Evolutionary conservation across 2,113 vertebrate genomes (phyloP), one percentile per base, ranked within the genome.

Genomic region (Ceyx margarethae): DNA sequence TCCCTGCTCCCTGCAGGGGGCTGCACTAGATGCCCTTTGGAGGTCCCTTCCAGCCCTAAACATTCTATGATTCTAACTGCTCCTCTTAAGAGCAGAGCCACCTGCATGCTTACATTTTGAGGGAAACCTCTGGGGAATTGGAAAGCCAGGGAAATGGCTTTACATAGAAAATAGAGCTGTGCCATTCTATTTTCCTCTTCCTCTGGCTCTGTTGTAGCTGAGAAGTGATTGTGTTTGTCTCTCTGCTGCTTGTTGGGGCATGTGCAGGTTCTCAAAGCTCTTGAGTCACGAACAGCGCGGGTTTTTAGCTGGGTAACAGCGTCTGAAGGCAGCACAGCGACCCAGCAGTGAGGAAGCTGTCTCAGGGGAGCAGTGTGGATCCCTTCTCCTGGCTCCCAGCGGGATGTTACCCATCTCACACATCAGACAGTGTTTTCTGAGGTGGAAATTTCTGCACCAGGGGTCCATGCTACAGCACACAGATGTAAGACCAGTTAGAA

Each of bases 201-300:
- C 73, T 65, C 22, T 60, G 22, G 23, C 69, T 60, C 21, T 15
- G 26, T 66, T 16, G 15, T 23, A 40, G 46, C 6, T 81, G 56
- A 58, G 81, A 81, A 93, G 45, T 0, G 0, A 4, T 56, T 40
- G 20, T 57, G 10, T 83, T 72, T 60, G 69, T 93, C 29, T 89
- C 56, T 68, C 28, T 40, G 56, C 69, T 93, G 61, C 78, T 78
- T 87, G 94, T 88, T 64, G 50, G 65, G 84, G 84, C 88, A 54
- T 35, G 29, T 69, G 42, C 35, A 51, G 78, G 9, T 91, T 53
- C 81, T 91, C 37, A 37, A 37, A 37, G 88, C 69, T 86, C 78
- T 78, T 84, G 35, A 31, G 60, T 87, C 81, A 77, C 9, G 48
- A 51, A 23, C 42, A 50, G 65, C 3, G 2, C 28, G 53, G 48